A percentile compares a stretch with the other conserved stretches of the same genome.
These are phyloP conservation scores for Calephelis virginiensis DNA, from an alignment of 1,140 invertebrate species.

Conservation along the genomic window DNA sequence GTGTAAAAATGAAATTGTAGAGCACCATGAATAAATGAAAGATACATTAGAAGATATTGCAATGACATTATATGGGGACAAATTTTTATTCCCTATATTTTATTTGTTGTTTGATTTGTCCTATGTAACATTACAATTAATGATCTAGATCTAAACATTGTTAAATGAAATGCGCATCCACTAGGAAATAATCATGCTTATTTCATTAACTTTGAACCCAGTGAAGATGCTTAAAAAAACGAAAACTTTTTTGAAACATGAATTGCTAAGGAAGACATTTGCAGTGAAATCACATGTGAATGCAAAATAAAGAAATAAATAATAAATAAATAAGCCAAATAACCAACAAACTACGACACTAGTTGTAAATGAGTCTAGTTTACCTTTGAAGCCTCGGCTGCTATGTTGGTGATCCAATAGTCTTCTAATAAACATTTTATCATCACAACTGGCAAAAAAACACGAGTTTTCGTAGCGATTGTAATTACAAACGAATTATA, in stretches of 20 bases:
- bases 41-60: conserved; percentile 13
- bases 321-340: conserved; percentile 76
- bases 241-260: conserved; percentile 51
- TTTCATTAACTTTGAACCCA: conserved; percentile 30
- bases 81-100: not conserved
- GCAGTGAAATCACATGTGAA: conserved; percentile 79
- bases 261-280: conserved; percentile 66
- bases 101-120: conserved; percentile 3
- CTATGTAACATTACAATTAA: conserved; percentile 11
- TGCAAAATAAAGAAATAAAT: conserved; percentile 68
- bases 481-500: conserved; percentile 8
- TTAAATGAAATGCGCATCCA: conserved; percentile 75
- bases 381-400: conserved; percentile 25
- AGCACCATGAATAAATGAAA: conserved; percentile 12
- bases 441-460: conserved; percentile 33
- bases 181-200: conserved; percentile 35
- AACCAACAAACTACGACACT: conserved; percentile 65
- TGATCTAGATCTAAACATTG: conserved; percentile 19
- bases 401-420: conserved; percentile 9
- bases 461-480: conserved; percentile 29
- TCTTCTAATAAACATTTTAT: conserved; percentile 17
- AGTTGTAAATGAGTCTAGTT: conserved; percentile 34
- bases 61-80: not conserved
- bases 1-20: not conserved
- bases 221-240: conserved; percentile 52